Evolutionary conservation across 2,888 invertebrate species (phyloP), one percentile per base, ranked within the genome.

Genomic region (Malachius bipustulatus): DNA sequence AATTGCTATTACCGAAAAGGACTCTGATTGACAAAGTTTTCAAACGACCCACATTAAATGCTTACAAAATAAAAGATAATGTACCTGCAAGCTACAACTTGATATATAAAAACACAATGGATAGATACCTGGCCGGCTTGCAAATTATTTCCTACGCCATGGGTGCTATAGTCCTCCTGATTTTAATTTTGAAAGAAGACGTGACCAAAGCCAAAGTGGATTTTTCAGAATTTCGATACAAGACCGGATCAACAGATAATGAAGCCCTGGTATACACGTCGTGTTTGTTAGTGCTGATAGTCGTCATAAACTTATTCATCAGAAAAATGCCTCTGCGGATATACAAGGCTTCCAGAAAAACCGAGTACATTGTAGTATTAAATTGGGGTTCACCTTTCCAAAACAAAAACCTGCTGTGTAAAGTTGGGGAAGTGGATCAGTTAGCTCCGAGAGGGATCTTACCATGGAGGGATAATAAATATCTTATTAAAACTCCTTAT

Each of bases 51-150:
- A n/a, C n/a, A n/a, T n/a, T n/a, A n/a, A n/a, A n/a, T n/a, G n/a
- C n/a, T n/a, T 19, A 19, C 9, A 31, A 31, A 14, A 4, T 30
- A 2, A 35, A 31, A 16, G 62, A 63, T 38, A 47, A 55, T 13
- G 47, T 62, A 12, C 58, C 61, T 3, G 49, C 50, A 26, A 36
- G 47, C 6, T 62, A 52, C 38, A 39, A 44, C 11, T 42, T 63
- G 36, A 59, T 63, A 35, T 63, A 62, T 40, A 45, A 56, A 38
- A 56, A 50, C 33, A 46, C 43, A 10, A 49, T 57, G 46, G 44
- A 53, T 10, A 47, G 47, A 26, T 59, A 57, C 38, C 40, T 62
- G 13, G 36, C 48, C 9, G 30, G 32, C 14, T 46, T 46, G 3
- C 59, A 59, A 41, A 33, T 55, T 15, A 15, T 50, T 24, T 44